Evolutionary conservation across 1,140 invertebrate species (phyloP), one percentile per base, ranked within the genome.

Genomic region (Cyphomyrmex costatus): DNA sequence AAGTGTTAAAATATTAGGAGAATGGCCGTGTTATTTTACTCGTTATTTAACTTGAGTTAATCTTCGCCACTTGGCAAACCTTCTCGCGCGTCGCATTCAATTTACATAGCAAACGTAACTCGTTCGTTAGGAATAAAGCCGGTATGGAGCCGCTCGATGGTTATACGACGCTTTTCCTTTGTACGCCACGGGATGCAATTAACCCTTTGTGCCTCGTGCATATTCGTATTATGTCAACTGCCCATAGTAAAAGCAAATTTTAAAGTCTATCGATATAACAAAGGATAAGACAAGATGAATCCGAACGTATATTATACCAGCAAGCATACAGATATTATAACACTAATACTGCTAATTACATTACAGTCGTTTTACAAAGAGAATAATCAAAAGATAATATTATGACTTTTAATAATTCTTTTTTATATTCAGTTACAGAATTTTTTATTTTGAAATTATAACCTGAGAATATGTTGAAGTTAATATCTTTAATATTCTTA

Each of bases 81-180:
- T 42, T 42, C 36, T 7, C 36, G 36, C 36, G 36, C 36, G 1
- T 42, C 8, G 36, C 36, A 42, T 42, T 42, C 36, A 42, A 42
- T 42, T 42, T 42, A 42, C 36, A 42, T 42, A 42, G 36, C 36
- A 42, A 42, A 42, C 36, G 36, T 42, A 42, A 42, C 36, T 42
- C 36, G 10, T 42, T 42, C 36, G 36, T 42, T 42, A 42, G 36
- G 36, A 42, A 42, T 42, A 42, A 42, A 42, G 36, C 36, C 0
- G 36, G 10, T 42, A 42, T 42, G 36, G 36, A 42, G 36, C 36
- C 36, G 36, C 36, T 42, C 63, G 49, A 80, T 80, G 16, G 63
- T 80, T 80, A 80, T 70, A 63, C 30, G 77, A 70, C 68, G 51
- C 78, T 70, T 21, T 58, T 56, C 63, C 78, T 80, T 80, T 80